These are phyloP conservation scores for Otis tarda DNA, from an alignment of 2,113 vertebrate species.

Conservation along the genomic window DNA sequence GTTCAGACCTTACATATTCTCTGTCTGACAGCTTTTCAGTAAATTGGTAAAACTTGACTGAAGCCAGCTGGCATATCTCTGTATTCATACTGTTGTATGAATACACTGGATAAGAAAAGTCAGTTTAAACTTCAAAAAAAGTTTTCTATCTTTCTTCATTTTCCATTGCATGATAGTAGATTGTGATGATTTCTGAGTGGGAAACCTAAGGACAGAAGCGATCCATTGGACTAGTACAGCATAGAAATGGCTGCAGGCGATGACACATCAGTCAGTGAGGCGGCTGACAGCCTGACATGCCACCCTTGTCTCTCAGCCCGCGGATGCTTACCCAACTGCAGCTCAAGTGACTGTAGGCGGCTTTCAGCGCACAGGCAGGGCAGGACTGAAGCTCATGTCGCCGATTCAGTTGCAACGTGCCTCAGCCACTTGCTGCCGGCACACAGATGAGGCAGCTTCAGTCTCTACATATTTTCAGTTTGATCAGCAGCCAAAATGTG, in stretches of 20 bases:
- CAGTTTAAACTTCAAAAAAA: not conserved
- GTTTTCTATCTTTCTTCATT: not conserved
- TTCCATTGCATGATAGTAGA: not conserved
- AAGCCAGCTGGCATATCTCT: slow-evolving; percentile 31
- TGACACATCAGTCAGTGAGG: not conserved
- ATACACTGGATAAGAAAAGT: not conserved
- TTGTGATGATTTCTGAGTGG: no score
- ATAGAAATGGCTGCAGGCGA: not conserved
- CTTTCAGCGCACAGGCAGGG: not conserved
- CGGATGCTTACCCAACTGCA: not conserved
- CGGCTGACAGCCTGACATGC: not conserved
- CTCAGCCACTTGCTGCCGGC: not conserved
- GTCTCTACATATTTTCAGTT: not conserved
- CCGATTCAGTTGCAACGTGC: not conserved
- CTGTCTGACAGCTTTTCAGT: slow-evolving; percentile 28
- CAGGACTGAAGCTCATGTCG: not conserved
- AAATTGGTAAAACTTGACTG: not conserved
- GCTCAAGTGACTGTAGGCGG: not conserved
- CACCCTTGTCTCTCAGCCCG: not conserved
- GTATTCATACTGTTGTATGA: not conserved
- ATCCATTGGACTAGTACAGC: not conserved
- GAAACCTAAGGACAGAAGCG: not conserved
- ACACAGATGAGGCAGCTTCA: not conserved
- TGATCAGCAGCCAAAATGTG: not conserved
- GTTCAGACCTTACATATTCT: not conserved